Evolutionary conservation across 2,797 vertebrate genomes (phyloP).

Genomic region (Epinephelus coioides): DNA sequence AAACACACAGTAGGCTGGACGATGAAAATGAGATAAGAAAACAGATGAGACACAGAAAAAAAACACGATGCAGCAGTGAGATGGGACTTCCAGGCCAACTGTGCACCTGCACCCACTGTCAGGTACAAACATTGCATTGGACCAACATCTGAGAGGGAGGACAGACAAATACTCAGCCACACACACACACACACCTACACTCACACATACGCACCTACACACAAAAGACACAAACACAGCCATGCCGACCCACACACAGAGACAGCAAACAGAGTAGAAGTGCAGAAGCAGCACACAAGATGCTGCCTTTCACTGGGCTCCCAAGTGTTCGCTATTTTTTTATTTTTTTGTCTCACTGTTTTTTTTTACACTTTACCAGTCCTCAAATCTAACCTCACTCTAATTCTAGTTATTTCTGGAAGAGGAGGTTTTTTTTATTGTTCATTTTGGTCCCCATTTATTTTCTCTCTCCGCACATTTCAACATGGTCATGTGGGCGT

Average conservation of each 20-base stretch:
- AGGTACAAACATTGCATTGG: conserved; percentile 53
- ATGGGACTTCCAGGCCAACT: conserved; percentile 35
- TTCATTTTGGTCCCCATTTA: conserved; percentile 48
- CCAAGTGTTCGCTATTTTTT: background rate
- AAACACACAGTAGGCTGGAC: background rate
- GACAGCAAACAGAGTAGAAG: conserved; percentile 14
- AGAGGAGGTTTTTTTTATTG: conserved; percentile 46
- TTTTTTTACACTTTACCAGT: background rate
- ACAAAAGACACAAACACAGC: background rate
- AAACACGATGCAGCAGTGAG: conserved; percentile 33
- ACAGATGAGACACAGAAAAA: conserved; percentile 27
- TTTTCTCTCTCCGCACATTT: conserved; percentile 56
- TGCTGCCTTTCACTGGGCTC: conserved; percentile 17
- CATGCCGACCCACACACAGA: background rate
- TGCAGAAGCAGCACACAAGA: conserved; percentile 10
- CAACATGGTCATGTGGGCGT: conserved; percentile 61
- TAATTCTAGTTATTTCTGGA: conserved; percentile 42
- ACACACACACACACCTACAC: conserved; percentile 5
- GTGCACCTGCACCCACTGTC: conserved; percentile 60
- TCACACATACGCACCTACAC: conserved; percentile 9
- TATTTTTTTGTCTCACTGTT: background rate
- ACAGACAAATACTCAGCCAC: conserved; percentile 27
- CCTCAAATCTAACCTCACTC: conserved; percentile 10
- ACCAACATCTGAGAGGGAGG: conserved; percentile 42
- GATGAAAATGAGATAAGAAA: conserved; percentile 28